phyloP scores from a whole-genome alignment of 2,113 vertebrate species.

The Dromaius novaehollandiae region DNA sequence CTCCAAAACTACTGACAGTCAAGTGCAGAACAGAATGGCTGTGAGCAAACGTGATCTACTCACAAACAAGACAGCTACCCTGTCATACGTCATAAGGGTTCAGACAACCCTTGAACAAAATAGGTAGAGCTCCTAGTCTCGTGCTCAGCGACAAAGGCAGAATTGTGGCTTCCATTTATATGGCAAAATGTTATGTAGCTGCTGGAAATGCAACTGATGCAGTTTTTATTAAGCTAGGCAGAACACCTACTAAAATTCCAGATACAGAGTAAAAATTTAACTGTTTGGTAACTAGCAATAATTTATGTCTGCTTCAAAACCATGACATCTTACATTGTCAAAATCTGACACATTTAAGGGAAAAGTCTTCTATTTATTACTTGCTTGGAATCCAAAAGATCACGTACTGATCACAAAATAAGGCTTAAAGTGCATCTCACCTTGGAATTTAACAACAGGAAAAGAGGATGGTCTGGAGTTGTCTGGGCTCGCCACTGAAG shows the following conservation, averaged over 20 bases:
- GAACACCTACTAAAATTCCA: background rate
- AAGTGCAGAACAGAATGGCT: background rate
- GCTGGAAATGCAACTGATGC: background rate
- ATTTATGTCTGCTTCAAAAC: background rate
- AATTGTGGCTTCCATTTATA: background rate
- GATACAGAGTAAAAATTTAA: background rate
- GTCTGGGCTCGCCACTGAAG: constrained; percentile 95
- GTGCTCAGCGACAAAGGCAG: background rate
- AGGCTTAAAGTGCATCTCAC: constrained; percentile 64
- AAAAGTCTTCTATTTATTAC: background rate
- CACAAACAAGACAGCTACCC: background rate
- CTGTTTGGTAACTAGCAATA: background rate
- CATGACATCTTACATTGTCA: background rate
- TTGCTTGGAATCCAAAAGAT: background rate
- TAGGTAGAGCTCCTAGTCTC: background rate
- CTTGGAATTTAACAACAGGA: constrained; percentile 93
- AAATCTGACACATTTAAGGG: background rate
- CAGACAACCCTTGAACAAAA: background rate
- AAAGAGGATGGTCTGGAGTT: constrained; percentile 92
- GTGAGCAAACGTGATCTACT: background rate
- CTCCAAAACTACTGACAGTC: background rate
- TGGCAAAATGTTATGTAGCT: background rate
- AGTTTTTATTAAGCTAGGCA: background rate
- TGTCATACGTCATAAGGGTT: background rate
- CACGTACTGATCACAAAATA: background rate